Evolutionary conservation across 2,797 vertebrate species (phyloP), one percentile per base, ranked within the genome.

Genomic region (Aphelocoma californica): DNA sequence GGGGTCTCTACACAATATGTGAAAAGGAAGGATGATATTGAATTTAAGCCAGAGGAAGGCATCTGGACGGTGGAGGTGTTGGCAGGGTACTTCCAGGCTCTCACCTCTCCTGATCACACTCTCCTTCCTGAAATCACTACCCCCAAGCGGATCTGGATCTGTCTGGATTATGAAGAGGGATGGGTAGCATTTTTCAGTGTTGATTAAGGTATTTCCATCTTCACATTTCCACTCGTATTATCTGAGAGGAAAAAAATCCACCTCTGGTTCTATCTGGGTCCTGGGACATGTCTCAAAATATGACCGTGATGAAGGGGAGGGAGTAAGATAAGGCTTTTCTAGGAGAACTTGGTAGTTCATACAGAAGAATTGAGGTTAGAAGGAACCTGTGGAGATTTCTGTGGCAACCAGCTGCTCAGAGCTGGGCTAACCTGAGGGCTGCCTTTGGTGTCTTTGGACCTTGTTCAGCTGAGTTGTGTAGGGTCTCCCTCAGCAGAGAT

Each of bases 1-100:
- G 97, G 1, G 86, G 28, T 97, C 53, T 97, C 96, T 51, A 91
- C 79, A 34, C 97, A 96, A 69, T 73, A 95, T 2, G 96, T 97
- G 78, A 20, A 19, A n/a, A 98, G 92, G 88, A 97, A 98, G 25
- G 96, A 97, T 2, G 38, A 95, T 38, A 91, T 93, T 73, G 95
- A 95, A 47, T 83, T 97, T 70, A 96, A 95, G 18, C 96, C 97
- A 1, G 48, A 92, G 38, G 96, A 94, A 31, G 97, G 97, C 17
- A 97, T 97, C 67, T 98, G 98, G 97, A 95, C 97, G 7, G 92
- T 97, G 71, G 95, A 97, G 58, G 31, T 92, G 21, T 97, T 97
- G 3, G 96, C 38, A 61, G 8, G 13, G 26, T 44, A 70, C 47
- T 51, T 44, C 26, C 32, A 97, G 74, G 95, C 95, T 25, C 94